Evolutionary conservation across 1,140 invertebrate species (phyloP).

Genomic region (Bombus pyrosoma): DNA sequence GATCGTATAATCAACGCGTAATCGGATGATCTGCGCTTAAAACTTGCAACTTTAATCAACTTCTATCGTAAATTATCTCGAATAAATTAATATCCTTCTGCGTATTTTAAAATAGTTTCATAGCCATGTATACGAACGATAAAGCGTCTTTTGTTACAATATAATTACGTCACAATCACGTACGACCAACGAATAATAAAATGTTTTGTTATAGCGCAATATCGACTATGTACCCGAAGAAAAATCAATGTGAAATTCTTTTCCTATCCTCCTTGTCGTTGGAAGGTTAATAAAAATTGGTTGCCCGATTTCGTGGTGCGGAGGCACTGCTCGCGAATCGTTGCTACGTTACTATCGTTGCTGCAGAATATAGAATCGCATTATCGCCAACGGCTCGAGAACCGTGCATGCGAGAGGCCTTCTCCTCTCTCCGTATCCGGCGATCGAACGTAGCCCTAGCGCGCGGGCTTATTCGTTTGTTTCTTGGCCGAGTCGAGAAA

Average conservation of each 20-base stretch:
- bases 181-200: too few relatives aligned
- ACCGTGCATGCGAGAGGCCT: background rate
- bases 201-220: rapidly evolving
- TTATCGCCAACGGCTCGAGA: constrained; percentile 2
- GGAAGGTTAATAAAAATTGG: background rate
- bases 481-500: constrained; percentile 23
- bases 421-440: background rate
- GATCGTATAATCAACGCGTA: too few relatives aligned
- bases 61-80: background rate
- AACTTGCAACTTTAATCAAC: background rate
- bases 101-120: too few relatives aligned
- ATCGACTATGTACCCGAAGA: too few relatives aligned
- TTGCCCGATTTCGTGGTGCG: background rate
- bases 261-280: background rate
- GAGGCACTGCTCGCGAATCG: background rate
- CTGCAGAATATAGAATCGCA: constrained; percentile 6
- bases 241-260: rapidly evolving
- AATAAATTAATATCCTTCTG: rapidly evolving
- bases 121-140: background rate
- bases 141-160: background rate
- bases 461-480: background rate
- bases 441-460: background rate
- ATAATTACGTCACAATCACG: too few relatives aligned
- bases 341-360: constrained; percentile 1
- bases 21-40: too few relatives aligned